phyloP scores from a whole-genome alignment of 2,888 invertebrate species.

The Toxonevra muliebris region DNA sequence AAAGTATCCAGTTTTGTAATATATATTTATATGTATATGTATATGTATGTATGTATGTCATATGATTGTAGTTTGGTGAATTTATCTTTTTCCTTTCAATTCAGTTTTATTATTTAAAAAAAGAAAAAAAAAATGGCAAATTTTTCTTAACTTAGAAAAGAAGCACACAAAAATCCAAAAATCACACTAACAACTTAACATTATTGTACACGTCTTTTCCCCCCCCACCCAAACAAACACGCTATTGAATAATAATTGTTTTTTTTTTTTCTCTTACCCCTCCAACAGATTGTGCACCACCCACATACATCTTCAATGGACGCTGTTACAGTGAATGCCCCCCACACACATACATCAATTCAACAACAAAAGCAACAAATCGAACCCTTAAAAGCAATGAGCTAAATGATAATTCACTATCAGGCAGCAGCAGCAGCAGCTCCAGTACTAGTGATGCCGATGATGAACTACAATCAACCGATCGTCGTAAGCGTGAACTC shows the following conservation, averaged over 20 bases:
- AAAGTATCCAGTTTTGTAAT: no score
- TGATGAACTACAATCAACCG: slow-evolving; percentile 50
- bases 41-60: no score
- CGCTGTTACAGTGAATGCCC: slow-evolving; percentile 61
- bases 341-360: slow-evolving; percentile 48
- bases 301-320: slow-evolving; percentile 56
- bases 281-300: slow-evolving; percentile 55
- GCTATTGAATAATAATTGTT: slow-evolving; percentile 13
- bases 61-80: no score
- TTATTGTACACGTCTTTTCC: neutral
- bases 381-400: slow-evolving; percentile 4
- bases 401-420: slow-evolving; percentile 18
- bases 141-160: no score
- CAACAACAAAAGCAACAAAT: slow-evolving; percentile 14
- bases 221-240: neutral
- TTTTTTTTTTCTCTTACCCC: slow-evolving; percentile 16
- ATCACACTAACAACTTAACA: neutral
- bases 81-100: no score
- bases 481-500: slow-evolving; percentile 43
- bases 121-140: no score
- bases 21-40: no score
- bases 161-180: neutral
- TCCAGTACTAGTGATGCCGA: slow-evolving; percentile 10
- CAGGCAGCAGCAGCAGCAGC: slow-evolving; percentile 18
- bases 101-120: no score